These are phyloP conservation scores for Ramphastos sulfuratus DNA, from an alignment of 2,113 vertebrate genomes.

Conservation along the genomic window DNA sequence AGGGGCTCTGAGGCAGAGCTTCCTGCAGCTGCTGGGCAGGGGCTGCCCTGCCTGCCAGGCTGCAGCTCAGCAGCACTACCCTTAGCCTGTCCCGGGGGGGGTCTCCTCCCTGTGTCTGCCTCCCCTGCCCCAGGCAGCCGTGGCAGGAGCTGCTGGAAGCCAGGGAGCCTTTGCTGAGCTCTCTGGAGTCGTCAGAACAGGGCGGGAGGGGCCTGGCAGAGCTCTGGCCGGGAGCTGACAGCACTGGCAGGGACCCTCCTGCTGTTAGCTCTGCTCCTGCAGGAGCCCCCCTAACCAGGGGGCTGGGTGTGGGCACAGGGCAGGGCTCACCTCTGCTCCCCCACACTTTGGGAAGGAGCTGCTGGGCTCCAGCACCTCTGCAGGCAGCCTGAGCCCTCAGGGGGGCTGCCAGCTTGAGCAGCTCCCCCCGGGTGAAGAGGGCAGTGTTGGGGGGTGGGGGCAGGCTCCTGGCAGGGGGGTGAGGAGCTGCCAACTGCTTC, in stretches of 20 bases:
- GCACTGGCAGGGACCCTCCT: slow-evolving; percentile 67
- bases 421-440: too few relatives aligned
- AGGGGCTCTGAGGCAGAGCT: too few relatives aligned
- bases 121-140: not conserved
- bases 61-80: not conserved
- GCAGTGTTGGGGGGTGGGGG: not conserved
- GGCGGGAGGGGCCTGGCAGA: not conserved
- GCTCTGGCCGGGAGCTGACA: slow-evolving; percentile 40
- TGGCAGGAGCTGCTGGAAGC: not conserved
- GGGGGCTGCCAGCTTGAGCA: not conserved
- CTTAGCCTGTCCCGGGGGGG: not conserved
- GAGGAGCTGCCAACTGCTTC: not conserved
- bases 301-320: too few relatives aligned
- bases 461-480: not conserved
- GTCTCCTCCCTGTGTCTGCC: not conserved
- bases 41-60: too few relatives aligned
- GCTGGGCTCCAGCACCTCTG: not conserved
- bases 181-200: not conserved
- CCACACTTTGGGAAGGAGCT: not conserved
- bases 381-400: not conserved
- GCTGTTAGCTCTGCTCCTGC: not conserved
- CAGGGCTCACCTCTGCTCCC: not conserved
- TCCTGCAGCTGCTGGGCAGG: too few relatives aligned
- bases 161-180: not conserved
- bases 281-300: too few relatives aligned